Evolutionary conservation across 2,888 invertebrate genomes (phyloP), one percentile per base, ranked within the genome.

Genomic region (Acanthosoma haemorrhoidale): DNA sequence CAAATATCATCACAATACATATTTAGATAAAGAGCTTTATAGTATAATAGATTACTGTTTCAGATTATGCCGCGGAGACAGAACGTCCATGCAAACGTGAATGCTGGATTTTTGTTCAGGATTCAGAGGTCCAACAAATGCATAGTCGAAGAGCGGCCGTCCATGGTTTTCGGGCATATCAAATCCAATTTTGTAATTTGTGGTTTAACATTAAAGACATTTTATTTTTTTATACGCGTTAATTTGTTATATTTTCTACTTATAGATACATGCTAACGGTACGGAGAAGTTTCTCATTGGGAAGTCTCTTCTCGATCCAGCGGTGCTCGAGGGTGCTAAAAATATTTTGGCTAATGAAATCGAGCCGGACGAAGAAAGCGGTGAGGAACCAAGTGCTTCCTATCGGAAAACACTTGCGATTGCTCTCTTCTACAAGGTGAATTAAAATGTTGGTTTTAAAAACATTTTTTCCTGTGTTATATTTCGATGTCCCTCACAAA

Each of bases 351-450:
- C 81, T 76, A 72, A 80, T 0, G 90, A 93, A 79, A 72, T 94
- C 0, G 77, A 82, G 0, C 88, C 92, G 0, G 86, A 87, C 68
- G 81, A 83, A 11, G 79, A 83, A 15, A 82, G 86, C 0, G 87
- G 89, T 0, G 88, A 90, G 76, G 21, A 43, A 11, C 85, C 89
- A 0, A 68, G 70, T 51, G 86, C 88, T 0, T 81, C 81, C 38
- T 92, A 88, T 76, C 84, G 91, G 29, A 88, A 86, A 76, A 82
- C 82, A 11, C 80, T 94, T 9, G 89, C 92, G 0, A 82, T 88
- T 69, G 84, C 88, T 4, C 80, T 94, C 21, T 88, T 94, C 77
- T 94, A 92, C 79, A 93, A 92, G 84, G 90, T 88, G 78, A 75
- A 15, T 9, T 9, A 41, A 6, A 9, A 18, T 18, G 18, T 41